A percentile compares a stretch with the other conserved stretches of the same genome.
Conservation (phyloP, 1,140 invertebrate species). For the Trichonephila clavipes region DNA sequence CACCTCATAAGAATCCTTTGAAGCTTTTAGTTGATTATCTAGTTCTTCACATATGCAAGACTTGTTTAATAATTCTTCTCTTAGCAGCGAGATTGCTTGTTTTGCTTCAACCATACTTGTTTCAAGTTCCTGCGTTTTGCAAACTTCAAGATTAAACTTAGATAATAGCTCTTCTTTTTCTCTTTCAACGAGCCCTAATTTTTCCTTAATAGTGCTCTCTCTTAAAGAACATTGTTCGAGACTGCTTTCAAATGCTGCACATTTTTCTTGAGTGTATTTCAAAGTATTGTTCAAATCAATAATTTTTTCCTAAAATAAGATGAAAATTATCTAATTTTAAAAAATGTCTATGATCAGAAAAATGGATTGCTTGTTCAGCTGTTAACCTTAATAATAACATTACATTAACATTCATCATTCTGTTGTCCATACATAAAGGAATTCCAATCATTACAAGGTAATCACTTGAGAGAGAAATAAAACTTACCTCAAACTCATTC, state of each 20-base stretch:
- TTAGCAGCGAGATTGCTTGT: not conserved
- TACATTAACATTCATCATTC: no score
- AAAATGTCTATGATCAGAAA: not conserved
- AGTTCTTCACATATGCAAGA: not conserved
- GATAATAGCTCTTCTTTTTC: not conserved
- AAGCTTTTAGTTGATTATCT: not conserved
- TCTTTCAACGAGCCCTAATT: not conserved
- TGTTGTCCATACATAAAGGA: no score
- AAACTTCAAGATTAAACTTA: not conserved
- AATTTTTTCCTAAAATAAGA: not conserved
- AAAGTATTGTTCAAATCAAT: not conserved
- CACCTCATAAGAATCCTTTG: conserved; percentile 19
- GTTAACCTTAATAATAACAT: no score
- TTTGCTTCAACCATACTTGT: not conserved
- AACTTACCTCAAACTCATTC: conserved; percentile 29
- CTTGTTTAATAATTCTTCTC: not conserved
- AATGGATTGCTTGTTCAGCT: no score
- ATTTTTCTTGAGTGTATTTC: not conserved
- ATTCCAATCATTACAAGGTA: no score
- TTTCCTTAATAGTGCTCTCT: not conserved
- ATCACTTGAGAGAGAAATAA: not conserved
- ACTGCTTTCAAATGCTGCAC: not conserved
- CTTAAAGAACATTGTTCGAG: not conserved
- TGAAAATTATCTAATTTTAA: not conserved
- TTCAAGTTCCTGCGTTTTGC: conserved; percentile 8